These are phyloP conservation scores for Cotesia glomerata DNA, from an alignment of 1,140 invertebrate genomes.

Conservation along the genomic window DNA sequence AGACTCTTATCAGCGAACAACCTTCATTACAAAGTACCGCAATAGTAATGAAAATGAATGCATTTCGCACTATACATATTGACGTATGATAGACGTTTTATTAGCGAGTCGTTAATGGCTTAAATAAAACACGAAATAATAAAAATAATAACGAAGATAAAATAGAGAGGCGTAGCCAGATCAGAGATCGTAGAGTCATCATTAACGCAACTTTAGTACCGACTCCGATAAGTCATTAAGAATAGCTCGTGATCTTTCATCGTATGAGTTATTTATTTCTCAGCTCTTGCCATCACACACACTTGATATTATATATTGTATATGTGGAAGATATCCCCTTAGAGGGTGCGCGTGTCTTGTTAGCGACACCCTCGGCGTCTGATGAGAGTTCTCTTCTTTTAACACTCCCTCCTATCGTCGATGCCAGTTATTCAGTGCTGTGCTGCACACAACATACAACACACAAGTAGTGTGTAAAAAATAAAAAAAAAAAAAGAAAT, in stretches of 20 bases:
- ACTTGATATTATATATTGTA: neutral
- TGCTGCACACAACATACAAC: too few species aligned
- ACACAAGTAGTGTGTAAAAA: too few species aligned
- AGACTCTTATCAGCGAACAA: too few species aligned
- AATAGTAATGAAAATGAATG: too few species aligned
- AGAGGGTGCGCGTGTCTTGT: slow-evolving; percentile 57
- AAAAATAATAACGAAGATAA: neutral
- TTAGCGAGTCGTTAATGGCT: neutral
- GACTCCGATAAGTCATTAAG: slow-evolving; percentile 60
- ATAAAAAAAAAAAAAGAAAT: neutral
- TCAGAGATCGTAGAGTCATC: slow-evolving; percentile 48
- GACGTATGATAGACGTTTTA: neutral
- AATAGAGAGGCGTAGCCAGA: slow-evolving; percentile 12
- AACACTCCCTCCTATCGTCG: slow-evolving; percentile 20
- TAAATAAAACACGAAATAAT: too few species aligned
- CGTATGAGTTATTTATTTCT: slow-evolving; percentile 27
- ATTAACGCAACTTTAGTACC: slow-evolving; percentile 46
- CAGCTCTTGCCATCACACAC: slow-evolving; percentile 32
- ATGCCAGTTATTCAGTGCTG: neutral
- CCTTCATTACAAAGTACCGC: too few species aligned
- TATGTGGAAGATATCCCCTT: slow-evolving; percentile 32
- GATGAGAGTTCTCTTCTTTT: slow-evolving; percentile 58
- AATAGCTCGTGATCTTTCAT: slow-evolving; percentile 32
- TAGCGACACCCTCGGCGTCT: slow-evolving; percentile 63
- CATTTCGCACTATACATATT: too few species aligned